These are phyloP conservation scores for Holothuria leucospilota DNA, from an alignment of 53 echinoderm and acorn worm species.

Conservation along the genomic window DNA sequence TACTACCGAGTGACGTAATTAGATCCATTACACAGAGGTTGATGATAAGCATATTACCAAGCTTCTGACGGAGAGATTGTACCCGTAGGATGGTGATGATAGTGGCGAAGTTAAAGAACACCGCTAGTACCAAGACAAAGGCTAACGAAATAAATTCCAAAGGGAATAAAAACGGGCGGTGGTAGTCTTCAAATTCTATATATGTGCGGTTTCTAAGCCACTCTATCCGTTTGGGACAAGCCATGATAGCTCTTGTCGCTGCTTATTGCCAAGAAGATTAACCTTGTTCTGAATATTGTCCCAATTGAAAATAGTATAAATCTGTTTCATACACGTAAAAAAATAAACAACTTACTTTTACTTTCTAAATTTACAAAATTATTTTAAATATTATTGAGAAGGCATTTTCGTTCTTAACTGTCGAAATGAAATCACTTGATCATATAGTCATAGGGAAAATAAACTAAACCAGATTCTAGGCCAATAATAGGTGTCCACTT, in stretches of 20 bases:
- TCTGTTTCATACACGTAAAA: too few species aligned
- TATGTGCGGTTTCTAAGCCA: background rate
- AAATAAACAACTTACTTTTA: too few species aligned
- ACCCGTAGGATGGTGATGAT: slow-evolving; percentile 12
- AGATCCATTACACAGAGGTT: slow-evolving; percentile 38
- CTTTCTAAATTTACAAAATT: too few species aligned
- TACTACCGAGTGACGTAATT: slow-evolving; percentile 10
- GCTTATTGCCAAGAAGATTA: too few species aligned
- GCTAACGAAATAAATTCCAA: slow-evolving; percentile 7
- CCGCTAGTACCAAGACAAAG: background rate
- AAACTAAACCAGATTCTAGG: too few species aligned
- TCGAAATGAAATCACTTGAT: too few species aligned
- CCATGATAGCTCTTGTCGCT: background rate
- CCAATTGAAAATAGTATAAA: too few species aligned
- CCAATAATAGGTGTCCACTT: too few species aligned
- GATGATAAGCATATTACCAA: slow-evolving; percentile 1
- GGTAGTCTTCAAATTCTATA: background rate
- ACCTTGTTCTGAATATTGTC: too few species aligned
- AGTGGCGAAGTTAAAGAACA: background rate
- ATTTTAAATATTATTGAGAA: too few species aligned
- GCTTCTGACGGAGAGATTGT: slow-evolving; percentile 5
- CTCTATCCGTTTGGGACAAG: background rate
- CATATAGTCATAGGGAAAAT: too few species aligned
- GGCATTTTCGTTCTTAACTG: too few species aligned
- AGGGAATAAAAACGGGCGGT: background rate